These are phyloP conservation scores for Thymelicus lineola DNA, from an alignment of 2,888 invertebrate species.

Conservation along the genomic window DNA sequence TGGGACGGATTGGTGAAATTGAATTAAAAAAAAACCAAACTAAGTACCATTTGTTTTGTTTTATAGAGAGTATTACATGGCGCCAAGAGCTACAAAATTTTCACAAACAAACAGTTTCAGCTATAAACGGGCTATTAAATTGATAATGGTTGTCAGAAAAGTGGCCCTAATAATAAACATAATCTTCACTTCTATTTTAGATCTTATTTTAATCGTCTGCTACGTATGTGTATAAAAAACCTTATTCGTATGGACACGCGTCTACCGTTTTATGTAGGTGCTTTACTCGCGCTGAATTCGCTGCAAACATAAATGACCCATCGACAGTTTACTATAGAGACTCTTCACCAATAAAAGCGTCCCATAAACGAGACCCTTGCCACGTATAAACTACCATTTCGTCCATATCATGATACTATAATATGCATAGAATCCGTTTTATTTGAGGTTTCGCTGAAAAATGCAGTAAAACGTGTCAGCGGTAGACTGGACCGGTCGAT, in stretches of 20 bases:
- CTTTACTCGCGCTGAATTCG: slow-evolving; percentile 47
- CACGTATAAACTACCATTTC: slow-evolving; percentile 71
- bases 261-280: slow-evolving; percentile 46
- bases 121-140: slow-evolving; percentile 20
- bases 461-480: slow-evolving; percentile 58
- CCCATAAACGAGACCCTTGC: slow-evolving; percentile 70
- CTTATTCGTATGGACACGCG: slow-evolving; percentile 11
- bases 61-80: slow-evolving; percentile 47
- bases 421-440: slow-evolving; percentile 82
- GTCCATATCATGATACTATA: slow-evolving; percentile 79
- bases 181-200: slow-evolving; percentile 10
- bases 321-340: slow-evolving; percentile 75
- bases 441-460: slow-evolving; percentile 72
- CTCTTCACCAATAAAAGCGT: slow-evolving; percentile 71
- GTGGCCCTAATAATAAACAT: slow-evolving; percentile 2
- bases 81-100: slow-evolving; percentile 21
- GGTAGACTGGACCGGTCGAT: slow-evolving; percentile 28
- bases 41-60: slow-evolving; percentile 44
- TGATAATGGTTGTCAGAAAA: slow-evolving; percentile 12
- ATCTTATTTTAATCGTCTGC: slow-evolving; percentile 1
- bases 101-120: slow-evolving; percentile 20
- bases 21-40: no score
- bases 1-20: no score
- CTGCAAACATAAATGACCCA: slow-evolving; percentile 59
- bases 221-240: slow-evolving; percentile 39